phyloP scores from a whole-genome alignment of 2,888 invertebrate genomes.

The Thera britannica region DNA sequence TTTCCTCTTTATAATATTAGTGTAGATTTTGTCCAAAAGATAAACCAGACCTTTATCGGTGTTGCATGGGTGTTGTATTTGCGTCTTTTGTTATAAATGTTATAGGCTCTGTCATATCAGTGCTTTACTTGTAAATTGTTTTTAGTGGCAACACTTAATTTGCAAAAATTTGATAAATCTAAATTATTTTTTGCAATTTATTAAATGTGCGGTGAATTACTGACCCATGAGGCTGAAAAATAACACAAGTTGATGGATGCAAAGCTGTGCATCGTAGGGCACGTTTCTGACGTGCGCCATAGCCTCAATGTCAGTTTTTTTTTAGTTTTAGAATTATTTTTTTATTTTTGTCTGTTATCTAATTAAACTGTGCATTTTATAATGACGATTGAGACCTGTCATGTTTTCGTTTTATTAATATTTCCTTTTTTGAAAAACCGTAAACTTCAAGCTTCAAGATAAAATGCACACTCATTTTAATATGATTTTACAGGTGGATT shows the following conservation, averaged over 20 bases:
- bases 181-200: too few species aligned
- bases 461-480: slow-evolving; percentile 1
- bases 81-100: too few species aligned
- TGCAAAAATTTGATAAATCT: too few species aligned
- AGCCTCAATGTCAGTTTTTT: neutral
- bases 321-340: neutral
- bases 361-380: slow-evolving; percentile 2
- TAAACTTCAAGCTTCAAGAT: neutral
- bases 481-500: slow-evolving; percentile 18
- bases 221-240: too few species aligned
- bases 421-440: neutral
- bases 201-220: too few species aligned
- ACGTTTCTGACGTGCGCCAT: too few species aligned
- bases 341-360: neutral
- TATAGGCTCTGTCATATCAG: too few species aligned
- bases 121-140: too few species aligned
- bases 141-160: too few species aligned
- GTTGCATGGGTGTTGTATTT: slow-evolving; percentile 7
- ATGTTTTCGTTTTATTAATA: neutral
- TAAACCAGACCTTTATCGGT: neutral
- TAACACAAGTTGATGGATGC: too few species aligned
- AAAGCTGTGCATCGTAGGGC: too few species aligned
- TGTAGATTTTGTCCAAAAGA: neutral
- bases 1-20: too few species aligned
- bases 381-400: neutral